Evolutionary conservation across 2,113 vertebrate genomes (phyloP).

Genomic region (Eudyptes chrysolophus): DNA sequence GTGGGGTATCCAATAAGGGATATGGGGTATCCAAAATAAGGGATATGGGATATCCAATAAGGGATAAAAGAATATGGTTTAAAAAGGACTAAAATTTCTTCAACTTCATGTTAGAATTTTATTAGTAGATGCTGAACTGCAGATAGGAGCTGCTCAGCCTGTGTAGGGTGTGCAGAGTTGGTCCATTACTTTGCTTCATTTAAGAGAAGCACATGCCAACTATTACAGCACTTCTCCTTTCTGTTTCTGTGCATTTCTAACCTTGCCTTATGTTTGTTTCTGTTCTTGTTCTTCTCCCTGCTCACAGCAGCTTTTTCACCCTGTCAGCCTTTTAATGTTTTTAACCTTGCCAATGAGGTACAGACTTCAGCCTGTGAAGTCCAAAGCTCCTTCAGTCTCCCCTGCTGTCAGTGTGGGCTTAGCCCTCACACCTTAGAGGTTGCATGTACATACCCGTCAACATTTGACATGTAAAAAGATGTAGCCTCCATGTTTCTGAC

Average conservation of each 20-base stretch:
- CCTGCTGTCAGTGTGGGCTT: rapidly evolving
- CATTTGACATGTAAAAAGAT: not conserved
- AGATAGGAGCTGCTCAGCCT: not conserved
- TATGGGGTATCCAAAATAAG: not conserved
- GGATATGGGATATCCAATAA: not conserved
- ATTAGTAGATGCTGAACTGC: not conserved
- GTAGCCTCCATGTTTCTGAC: not conserved
- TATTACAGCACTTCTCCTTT: not conserved
- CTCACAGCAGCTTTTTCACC: not conserved
- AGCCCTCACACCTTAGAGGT: not conserved
- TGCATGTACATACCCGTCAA: not conserved
- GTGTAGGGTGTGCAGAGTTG: not conserved
- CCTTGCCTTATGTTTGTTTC: not conserved
- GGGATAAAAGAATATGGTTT: not conserved
- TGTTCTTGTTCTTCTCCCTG: not conserved
- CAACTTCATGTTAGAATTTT: not conserved
- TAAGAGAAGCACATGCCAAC: not conserved
- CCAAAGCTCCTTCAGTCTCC: not conserved
- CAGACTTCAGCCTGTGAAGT: not conserved
- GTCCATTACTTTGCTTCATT: not conserved
- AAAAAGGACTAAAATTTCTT: not conserved
- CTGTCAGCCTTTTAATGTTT: not conserved
- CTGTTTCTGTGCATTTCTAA: not conserved
- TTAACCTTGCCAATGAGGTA: not conserved
- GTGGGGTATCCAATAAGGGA: not conserved